These are phyloP conservation scores for Dryocosmus kuriphilus DNA, from an alignment of 2,888 invertebrate genomes.

Conservation along the genomic window DNA sequence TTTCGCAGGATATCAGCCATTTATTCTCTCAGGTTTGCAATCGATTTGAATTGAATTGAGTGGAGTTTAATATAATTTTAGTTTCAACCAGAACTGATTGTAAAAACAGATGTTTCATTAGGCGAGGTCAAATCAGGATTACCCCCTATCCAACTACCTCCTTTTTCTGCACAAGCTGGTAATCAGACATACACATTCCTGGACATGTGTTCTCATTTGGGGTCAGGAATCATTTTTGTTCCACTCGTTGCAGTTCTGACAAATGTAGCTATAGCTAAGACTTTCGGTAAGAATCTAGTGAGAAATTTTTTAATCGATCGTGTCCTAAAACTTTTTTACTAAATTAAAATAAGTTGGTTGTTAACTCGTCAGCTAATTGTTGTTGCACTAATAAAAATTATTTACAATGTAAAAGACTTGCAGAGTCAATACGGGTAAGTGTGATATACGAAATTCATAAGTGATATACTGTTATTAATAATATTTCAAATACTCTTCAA, in stretches of 20 bases:
- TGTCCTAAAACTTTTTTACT: too few species aligned
- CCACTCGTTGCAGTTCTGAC: constrained; percentile 93
- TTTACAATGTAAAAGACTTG: too few species aligned
- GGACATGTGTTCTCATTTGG: constrained; percentile 86
- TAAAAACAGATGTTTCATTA: constrained; percentile 64
- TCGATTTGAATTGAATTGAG: not conserved
- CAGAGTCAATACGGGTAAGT: too few species aligned
- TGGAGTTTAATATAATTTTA: constrained; percentile 1
- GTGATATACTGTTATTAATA: too few species aligned
- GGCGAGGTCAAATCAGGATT: constrained; percentile 85
- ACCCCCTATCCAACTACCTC: constrained; percentile 84
- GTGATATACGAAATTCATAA: too few species aligned
- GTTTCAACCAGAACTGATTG: not conserved
- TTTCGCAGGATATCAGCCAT: constrained; percentile 79
- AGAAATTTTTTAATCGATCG: not conserved
- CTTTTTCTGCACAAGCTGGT: constrained; percentile 81
- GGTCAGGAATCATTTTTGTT: constrained; percentile 88
- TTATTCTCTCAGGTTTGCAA: constrained; percentile 76
- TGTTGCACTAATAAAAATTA: too few species aligned
- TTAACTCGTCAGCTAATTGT: too few species aligned
- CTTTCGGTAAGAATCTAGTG: constrained; percentile 85
- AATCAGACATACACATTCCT: constrained; percentile 83
- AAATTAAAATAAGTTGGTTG: too few species aligned
- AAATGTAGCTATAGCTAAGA: constrained; percentile 96
- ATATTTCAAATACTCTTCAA: too few species aligned